Percentiles rank a stretch among this genome's conserved stretches.
These are phyloP conservation scores for Oryctes rhinoceros DNA, from an alignment of 1,140 invertebrate genomes.

Conservation along the genomic window DNA sequence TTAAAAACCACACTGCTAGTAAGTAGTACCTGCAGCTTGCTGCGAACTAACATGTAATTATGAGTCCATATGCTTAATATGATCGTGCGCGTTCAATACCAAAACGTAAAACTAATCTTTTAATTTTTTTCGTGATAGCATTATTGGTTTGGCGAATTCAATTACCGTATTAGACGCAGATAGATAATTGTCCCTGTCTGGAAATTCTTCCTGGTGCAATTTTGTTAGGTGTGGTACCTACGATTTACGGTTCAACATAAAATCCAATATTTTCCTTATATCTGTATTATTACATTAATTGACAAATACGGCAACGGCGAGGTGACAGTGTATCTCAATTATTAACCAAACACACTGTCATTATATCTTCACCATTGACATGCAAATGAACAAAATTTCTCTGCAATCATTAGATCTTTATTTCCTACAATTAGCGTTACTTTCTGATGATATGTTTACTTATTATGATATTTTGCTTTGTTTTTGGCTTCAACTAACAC, in stretches of 20 bases:
- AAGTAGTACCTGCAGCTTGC: conserved; percentile 27
- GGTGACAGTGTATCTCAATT: not conserved
- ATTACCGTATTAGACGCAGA: conserved; percentile 29
- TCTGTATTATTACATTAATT: conserved; percentile 15
- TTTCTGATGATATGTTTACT: too few relatives aligned
- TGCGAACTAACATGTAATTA: conserved; percentile 19
- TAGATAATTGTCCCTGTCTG: conserved; percentile 27
- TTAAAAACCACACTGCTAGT: conserved; percentile 26
- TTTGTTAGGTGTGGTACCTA: conserved; percentile 20
- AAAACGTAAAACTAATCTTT: conserved; percentile 35
- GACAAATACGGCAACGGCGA: not conserved
- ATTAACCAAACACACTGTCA: not conserved
- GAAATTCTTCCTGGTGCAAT: conserved; percentile 30
- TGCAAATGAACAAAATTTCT: too few relatives aligned
- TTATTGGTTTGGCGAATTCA: conserved; percentile 32
- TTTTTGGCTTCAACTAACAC: too few relatives aligned
- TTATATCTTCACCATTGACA: not conserved
- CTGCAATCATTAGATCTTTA: too few relatives aligned
- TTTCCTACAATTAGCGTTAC: too few relatives aligned
- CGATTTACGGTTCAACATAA: not conserved
- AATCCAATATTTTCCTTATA: not conserved
- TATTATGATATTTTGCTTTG: too few relatives aligned
- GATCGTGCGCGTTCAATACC: conserved; percentile 33
- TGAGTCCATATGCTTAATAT: conserved; percentile 36
- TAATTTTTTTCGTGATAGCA: conserved; percentile 23